Conservation (phyloP, 1,140 invertebrate genomes). For the Meloidogyne floridensis region DNA sequence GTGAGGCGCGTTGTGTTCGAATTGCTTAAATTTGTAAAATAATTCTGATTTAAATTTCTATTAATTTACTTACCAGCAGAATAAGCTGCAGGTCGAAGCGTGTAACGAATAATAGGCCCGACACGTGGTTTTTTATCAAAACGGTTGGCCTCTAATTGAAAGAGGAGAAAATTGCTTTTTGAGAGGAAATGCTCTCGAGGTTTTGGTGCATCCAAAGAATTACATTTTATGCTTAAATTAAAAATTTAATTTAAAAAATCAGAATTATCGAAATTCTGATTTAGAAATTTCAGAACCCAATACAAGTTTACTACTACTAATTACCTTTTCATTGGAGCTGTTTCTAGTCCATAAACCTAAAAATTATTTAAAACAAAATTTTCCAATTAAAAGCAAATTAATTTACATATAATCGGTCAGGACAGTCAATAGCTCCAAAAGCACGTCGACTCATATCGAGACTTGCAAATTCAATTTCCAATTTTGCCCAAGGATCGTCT, state of each 20-base stretch:
- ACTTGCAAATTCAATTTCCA: slow-evolving; percentile 9
- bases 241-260: not conserved
- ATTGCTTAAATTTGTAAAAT: not conserved
- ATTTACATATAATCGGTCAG: not conserved
- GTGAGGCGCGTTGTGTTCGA: not conserved
- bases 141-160: not conserved
- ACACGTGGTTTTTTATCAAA: not conserved
- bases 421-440: not conserved
- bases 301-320: not conserved
- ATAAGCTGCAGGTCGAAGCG: not conserved
- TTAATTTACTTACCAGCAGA: slow-evolving; percentile 4
- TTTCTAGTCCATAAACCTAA: not conserved
- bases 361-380: not conserved
- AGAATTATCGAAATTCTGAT: not conserved
- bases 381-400: not conserved
- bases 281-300: not conserved
- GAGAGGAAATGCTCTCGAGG: not conserved
- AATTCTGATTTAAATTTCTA: not conserved
- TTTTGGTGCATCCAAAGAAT: not conserved
- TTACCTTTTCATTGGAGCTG: not conserved
- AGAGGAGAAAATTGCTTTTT: slow-evolving; percentile 1
- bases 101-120: not conserved
- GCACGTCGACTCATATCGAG: not conserved
- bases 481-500: slow-evolving; percentile 2
- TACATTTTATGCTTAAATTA: not conserved